Evolutionary conservation across 2,113 vertebrate genomes (phyloP).

Genomic region (Castor canadensis): DNA sequence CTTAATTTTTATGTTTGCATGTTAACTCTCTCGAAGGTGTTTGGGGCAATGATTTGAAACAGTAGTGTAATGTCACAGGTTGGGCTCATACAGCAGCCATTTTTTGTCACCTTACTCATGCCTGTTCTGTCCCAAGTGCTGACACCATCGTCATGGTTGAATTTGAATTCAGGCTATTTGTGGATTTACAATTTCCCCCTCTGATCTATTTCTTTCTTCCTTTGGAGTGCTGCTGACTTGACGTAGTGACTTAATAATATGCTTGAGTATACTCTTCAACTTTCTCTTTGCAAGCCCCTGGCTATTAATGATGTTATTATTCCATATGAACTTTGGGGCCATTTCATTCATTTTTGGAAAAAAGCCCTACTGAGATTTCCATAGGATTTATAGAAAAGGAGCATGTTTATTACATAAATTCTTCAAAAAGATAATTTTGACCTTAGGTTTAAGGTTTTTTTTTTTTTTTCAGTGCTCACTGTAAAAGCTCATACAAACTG

Average conservation of each 20-base stretch:
- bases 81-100: not conserved
- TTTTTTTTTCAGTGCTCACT: slow-evolving; percentile 29
- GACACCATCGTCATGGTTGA: not conserved
- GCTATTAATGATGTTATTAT: slow-evolving; percentile 26
- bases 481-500: slow-evolving; percentile 56
- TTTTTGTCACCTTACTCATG: not conserved
- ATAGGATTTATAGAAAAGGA: not conserved
- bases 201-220: not conserved
- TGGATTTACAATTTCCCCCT: not conserved
- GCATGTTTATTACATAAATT: slow-evolving; percentile 37
- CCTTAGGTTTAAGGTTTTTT: slow-evolving; percentile 28
- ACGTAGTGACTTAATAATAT: not conserved
- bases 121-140: not conserved
- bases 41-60: not conserved
- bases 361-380: not conserved
- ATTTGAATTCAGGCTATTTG: not conserved
- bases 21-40: not conserved
- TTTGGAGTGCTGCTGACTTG: not conserved
- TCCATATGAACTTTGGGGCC: slow-evolving; percentile 9
- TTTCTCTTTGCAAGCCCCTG: not conserved
- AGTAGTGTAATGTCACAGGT: not conserved
- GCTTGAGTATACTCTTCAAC: not conserved
- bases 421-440: slow-evolving; percentile 61
- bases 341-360: slow-evolving; percentile 34
- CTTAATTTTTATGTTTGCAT: not conserved